phyloP scores from a whole-genome alignment of 2,888 invertebrate genomes.

The Lysandra coridon region DNA sequence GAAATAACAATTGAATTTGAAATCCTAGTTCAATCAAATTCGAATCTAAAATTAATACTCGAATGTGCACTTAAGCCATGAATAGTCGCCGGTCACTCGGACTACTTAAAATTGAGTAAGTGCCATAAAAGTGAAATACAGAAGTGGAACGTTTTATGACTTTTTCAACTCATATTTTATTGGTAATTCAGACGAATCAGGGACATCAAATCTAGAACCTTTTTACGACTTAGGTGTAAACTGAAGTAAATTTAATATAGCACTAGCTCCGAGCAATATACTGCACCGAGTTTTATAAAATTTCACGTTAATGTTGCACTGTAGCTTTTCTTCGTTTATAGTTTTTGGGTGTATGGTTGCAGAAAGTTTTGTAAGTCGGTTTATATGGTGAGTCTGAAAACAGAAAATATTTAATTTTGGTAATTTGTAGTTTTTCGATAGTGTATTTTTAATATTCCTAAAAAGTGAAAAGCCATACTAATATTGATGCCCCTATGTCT shows the following conservation, averaged over 20 bases:
- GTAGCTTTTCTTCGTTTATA: not conserved
- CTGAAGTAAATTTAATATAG: constrained; percentile 45
- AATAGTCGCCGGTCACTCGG: not conserved
- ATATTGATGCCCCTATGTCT: not conserved
- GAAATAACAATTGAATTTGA: constrained; percentile 1
- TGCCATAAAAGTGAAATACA: constrained; percentile 40
- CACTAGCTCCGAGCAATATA: constrained; percentile 17
- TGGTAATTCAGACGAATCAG: constrained; percentile 57
- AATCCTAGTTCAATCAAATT: constrained; percentile 4
- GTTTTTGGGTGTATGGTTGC: not conserved
- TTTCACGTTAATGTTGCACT: not conserved
- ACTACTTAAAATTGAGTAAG: constrained; percentile 36
- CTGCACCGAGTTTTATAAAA: constrained; percentile 15
- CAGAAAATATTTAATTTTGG: not conserved
- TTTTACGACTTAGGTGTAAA: constrained; percentile 53
- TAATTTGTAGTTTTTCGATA: not conserved
- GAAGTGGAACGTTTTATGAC: constrained; percentile 57
- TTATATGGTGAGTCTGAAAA: not conserved
- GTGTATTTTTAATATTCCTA: not conserved
- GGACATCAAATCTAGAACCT: constrained; percentile 50
- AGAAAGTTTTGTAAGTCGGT: not conserved
- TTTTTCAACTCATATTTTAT: constrained; percentile 62
- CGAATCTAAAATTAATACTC: constrained; percentile 13
- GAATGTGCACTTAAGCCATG: constrained; percentile 10
- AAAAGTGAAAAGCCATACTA: not conserved